Base-by-base conservation (phyloP, 1,140 invertebrate genomes). In the Penaeus japonicus region DNA sequence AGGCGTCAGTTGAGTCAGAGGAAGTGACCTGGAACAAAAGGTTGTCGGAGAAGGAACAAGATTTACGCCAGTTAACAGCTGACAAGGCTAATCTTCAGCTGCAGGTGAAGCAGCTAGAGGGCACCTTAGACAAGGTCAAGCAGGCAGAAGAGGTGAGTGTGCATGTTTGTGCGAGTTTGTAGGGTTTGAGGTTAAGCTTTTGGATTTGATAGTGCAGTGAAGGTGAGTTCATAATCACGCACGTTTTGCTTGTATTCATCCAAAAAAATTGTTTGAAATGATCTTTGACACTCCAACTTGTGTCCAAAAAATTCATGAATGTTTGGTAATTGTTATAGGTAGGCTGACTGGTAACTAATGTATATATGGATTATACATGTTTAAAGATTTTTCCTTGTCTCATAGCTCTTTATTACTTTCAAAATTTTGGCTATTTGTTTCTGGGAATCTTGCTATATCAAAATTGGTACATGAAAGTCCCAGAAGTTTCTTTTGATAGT, bases 21-120 rank as follows among this genome's bases (percentile, higher is more conserved):
- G 88, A 89, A 27, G 82, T 81, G n/a, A 59, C 82, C 20, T 89
- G 88, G 88, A 79, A 77, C 4, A 75, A 85, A 27, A 70, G 65
- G 24, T 39, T 89, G 27, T 79, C 77, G 17, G 82, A 89, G 57
- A 89, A 89, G 32, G 88, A 89, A 0, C 30, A 55, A 10, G 59
- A 81, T 24, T 24, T 89, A 1, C 70, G 70, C 4, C 88, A 89
- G 22, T 24, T 89, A 20, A 70, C 77, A 10, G 82, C 82, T 59
- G 88, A 89, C 83, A 89, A 85, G 39, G 78, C 75, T n/a, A 89
- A 89, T 30, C 88, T 89, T 3, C n/a, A 84, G 57, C 77, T 89
- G 30, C 82, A 89, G 24, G 77, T 89, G 24, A 85, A 81, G 30
- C 27, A 84, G 27, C 88, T 89, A 22, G 75, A 89, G 39, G 88